Conservation (phyloP, 53 echinoderm and acorn worm genomes). For the Crossaster papposus region DNA sequence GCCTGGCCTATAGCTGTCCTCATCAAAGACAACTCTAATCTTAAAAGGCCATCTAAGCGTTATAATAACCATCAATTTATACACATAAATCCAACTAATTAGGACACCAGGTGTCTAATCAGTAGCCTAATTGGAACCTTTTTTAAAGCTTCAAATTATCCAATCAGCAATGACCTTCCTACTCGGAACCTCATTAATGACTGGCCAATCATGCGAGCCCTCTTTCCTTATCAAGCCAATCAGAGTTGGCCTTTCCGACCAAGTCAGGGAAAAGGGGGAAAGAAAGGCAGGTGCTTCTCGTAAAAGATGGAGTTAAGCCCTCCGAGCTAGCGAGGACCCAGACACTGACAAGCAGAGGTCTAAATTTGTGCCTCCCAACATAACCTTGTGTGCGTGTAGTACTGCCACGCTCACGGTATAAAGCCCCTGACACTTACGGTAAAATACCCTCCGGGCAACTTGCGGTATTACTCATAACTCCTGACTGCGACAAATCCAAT, state of each 20-base stretch:
- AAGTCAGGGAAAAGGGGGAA: background rate
- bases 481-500: constrained; percentile 48
- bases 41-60: background rate
- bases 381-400: background rate
- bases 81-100: background rate
- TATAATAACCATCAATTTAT: background rate
- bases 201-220: background rate
- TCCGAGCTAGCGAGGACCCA: too few species aligned
- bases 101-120: background rate
- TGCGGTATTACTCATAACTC: constrained; percentile 58
- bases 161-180: constrained; percentile 1
- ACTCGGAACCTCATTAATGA: background rate
- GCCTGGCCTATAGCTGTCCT: too few species aligned
- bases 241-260: constrained; percentile 18
- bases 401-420: background rate
- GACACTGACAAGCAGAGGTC: too few species aligned
- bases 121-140: background rate
- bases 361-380: constrained; percentile 12
- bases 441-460: constrained; percentile 43
- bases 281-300: constrained; percentile 49
- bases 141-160: background rate
- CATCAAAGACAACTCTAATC: background rate
- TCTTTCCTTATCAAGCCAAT: constrained; percentile 5
- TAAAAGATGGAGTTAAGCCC: constrained; percentile 49
- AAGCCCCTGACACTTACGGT: constrained; percentile 8